Percentiles rank a stretch among this genome's conserved stretches.
Conservation (phyloP, 2,113 vertebrate species). For the Tor tambroides region DNA sequence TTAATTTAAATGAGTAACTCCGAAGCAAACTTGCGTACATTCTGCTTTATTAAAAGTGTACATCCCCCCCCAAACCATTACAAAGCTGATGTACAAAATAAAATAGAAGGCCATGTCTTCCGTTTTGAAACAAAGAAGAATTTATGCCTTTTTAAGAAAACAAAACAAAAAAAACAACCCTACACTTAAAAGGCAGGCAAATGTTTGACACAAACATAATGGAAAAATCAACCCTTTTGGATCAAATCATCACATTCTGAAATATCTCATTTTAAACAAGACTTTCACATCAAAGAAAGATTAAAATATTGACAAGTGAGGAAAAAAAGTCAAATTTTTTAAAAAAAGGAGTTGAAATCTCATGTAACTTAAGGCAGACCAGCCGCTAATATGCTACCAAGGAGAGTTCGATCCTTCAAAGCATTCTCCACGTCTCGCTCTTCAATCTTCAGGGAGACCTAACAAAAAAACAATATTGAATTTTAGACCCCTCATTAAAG, state of each 20-base stretch:
- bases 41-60: conserved; percentile 37
- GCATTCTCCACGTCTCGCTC: conserved; percentile 86
- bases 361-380: conserved; percentile 73
- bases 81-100: conserved; percentile 6
- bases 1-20: neutral
- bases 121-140: neutral
- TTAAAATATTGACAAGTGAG: neutral
- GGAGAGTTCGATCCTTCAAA: conserved; percentile 84
- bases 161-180: neutral
- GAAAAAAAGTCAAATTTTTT: too few species aligned
- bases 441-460: conserved; percentile 91
- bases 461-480: neutral
- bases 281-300: neutral
- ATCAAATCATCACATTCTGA: neutral
- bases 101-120: neutral
- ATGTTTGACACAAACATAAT: neutral
- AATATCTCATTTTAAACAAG: conserved; percentile 17
- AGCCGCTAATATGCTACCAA: conserved; percentile 85
- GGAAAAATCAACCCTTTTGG: conserved; percentile 17
- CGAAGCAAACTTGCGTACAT: neutral
- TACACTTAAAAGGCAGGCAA: neutral
- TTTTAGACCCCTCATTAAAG: neutral
- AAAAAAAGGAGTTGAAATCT: neutral
- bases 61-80: neutral
- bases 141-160: neutral